Evolutionary conservation across 2,797 vertebrate genomes (phyloP), one percentile per base, ranked within the genome.

Genomic region (Otus scops): DNA sequence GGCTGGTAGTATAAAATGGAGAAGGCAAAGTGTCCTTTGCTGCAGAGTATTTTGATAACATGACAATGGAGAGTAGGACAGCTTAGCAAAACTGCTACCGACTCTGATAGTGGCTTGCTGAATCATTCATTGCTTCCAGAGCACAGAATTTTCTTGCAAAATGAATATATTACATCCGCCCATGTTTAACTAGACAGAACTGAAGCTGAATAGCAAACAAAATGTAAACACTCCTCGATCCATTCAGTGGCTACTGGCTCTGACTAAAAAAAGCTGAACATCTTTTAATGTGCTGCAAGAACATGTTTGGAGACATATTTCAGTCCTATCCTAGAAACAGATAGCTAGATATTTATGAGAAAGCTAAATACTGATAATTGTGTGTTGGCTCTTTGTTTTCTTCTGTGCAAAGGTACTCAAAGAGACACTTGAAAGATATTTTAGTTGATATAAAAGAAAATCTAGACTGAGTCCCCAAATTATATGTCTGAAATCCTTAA

Each of bases 181-280:
- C 71, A 61, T 88, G 82, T 89, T 92, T 89, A 94, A 89, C 57
- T 84, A 86, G 75, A 92, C 93, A 78, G 73, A 92, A 96, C 92
- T 87, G 83, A 94, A 94, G 80, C 91, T 59, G 79, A 96, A 85
- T 18, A 61, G 76, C 57, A 73, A 96, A 80, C 28, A 88, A 94
- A 97, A 89, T 50, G 43, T 87, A 97, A 97, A 96, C 47, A 61
- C 70, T 80, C 84, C 75, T 84, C 89, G 61, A 93, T 96, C 96
- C 97, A 83, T 93, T 96, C 94, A 81, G 82, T 80, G 70, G 88
- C 87, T 90, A 71, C 56, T 80, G 63, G 48, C 22, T 50, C 53
- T 91, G 73, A 91, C 41, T 57, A 63, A 89, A 79, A 79, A 70
- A 60, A 13, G 43, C 77, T 78, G 41, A 77, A 95, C 94, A 89